Evolutionary conservation across 2,797 vertebrate genomes (phyloP).

Genomic region (Myripristis murdjan): DNA sequence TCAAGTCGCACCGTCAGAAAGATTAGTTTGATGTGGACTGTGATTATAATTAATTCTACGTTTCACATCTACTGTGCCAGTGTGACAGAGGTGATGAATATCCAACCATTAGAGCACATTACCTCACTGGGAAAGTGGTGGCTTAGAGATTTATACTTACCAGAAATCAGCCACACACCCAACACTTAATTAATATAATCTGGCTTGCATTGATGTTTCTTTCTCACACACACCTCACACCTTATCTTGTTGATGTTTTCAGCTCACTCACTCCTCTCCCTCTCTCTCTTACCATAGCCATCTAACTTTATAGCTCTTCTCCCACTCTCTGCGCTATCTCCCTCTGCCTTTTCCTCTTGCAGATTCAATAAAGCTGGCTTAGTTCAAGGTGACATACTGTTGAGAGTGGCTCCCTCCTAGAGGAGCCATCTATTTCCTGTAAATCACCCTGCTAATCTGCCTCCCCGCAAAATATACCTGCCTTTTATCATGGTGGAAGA

Average conservation of each 20-base stretch:
- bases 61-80: conserved; percentile 1
- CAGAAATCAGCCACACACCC: conserved; percentile 35
- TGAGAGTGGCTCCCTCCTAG: conserved; percentile 40
- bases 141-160: conserved; percentile 37
- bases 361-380: conserved; percentile 51
- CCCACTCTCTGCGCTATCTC: conserved; percentile 4
- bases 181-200: conserved; percentile 18
- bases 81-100: conserved; percentile 23
- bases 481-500: conserved; percentile 32
- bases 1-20: not conserved
- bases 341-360: conserved; percentile 24
- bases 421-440: conserved; percentile 29
- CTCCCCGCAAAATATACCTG: conserved; percentile 26
- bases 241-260: not conserved
- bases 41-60: conserved; percentile 28
- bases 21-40: conserved; percentile 13
- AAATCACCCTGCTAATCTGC: conserved; percentile 41
- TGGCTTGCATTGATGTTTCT: conserved; percentile 11
- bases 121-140: conserved; percentile 24
- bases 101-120: conserved; percentile 32
- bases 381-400: conserved; percentile 58
- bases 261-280: not conserved
- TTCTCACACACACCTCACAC: not conserved
- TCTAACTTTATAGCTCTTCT: not conserved
- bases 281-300: not conserved